phyloP scores from a whole-genome alignment of 1,140 invertebrate species.

The Idris sp. region DNA sequence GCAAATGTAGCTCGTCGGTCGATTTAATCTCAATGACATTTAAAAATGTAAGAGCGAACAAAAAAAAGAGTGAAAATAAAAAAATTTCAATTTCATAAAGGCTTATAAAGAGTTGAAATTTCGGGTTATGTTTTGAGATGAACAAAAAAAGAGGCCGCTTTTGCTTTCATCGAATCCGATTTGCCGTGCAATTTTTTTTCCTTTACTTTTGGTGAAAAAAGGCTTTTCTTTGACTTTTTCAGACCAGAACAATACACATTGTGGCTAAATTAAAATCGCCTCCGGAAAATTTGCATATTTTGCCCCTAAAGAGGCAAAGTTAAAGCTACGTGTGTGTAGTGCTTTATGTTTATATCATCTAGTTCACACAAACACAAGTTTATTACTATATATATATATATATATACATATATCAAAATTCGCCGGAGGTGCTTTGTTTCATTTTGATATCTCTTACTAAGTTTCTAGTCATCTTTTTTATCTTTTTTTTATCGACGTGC shows the following conservation, averaged over 20 bases:
- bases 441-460: conserved; percentile 68
- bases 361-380: conserved; percentile 7
- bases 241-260: conserved; percentile 75
- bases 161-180: conserved; percentile 14
- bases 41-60: conserved; percentile 23
- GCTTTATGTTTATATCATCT: conserved; percentile 10
- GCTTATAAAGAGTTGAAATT: conserved; percentile 6
- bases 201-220: conserved; percentile 16
- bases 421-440: conserved; percentile 74
- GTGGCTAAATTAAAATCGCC: conserved; percentile 78
- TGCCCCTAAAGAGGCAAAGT: conserved; percentile 68
- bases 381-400: conserved; percentile 5
- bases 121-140: conserved; percentile 2
- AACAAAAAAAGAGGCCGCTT: neutral
- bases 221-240: conserved; percentile 68
- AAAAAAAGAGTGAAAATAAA: conserved; percentile 13
- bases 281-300: conserved; percentile 76
- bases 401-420: conserved; percentile 21
- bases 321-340: conserved; percentile 35
- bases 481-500: conserved; percentile 44
- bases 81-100: too few relatives aligned
- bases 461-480: conserved; percentile 37
- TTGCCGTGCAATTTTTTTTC: conserved; percentile 18
- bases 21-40: conserved; percentile 57
- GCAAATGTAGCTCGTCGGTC: conserved; percentile 39